phyloP scores from a whole-genome alignment of 2,113 vertebrate species.

The Ctenomys sociabilis region DNA sequence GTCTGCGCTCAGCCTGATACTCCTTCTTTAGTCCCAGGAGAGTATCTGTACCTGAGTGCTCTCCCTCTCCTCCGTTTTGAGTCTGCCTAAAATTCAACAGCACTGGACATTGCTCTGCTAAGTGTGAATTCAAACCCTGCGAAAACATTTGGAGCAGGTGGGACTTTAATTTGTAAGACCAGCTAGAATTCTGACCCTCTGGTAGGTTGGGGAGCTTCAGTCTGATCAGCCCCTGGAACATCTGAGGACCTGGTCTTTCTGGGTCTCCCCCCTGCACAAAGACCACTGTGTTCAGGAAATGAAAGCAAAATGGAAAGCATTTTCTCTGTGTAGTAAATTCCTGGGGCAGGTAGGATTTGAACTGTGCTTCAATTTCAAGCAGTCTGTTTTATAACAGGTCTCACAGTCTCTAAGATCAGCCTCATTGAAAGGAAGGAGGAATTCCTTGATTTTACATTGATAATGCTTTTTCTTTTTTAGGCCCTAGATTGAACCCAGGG shows the following conservation, averaged over 20 bases:
- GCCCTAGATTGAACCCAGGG: not conserved
- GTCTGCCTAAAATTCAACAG: slow-evolving; percentile 20
- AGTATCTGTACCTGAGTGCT: not conserved
- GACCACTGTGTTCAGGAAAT: not conserved
- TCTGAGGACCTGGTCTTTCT: not conserved
- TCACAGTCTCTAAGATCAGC: not conserved
- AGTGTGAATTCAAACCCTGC: not conserved
- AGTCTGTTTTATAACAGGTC: not conserved
- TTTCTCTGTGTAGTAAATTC: not conserved
- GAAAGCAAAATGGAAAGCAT: not conserved
- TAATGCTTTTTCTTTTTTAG: not conserved
- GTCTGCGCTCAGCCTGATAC: not conserved
- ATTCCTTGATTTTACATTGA: not conserved
- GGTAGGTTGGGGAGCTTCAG: not conserved
- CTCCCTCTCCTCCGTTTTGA: not conserved
- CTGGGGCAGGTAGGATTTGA: not conserved
- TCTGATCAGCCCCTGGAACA: not conserved
- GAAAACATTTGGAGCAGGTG: not conserved
- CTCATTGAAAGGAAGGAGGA: not conserved
- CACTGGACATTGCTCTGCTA: not conserved
- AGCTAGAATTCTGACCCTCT: not conserved
- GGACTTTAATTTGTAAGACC: not conserved
- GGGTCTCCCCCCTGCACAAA: not conserved
- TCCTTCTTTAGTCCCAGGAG: not conserved
- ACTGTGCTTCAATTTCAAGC: not conserved